phyloP scores from a whole-genome alignment of 2,888 invertebrate species.

The Thera obeliscata region DNA sequence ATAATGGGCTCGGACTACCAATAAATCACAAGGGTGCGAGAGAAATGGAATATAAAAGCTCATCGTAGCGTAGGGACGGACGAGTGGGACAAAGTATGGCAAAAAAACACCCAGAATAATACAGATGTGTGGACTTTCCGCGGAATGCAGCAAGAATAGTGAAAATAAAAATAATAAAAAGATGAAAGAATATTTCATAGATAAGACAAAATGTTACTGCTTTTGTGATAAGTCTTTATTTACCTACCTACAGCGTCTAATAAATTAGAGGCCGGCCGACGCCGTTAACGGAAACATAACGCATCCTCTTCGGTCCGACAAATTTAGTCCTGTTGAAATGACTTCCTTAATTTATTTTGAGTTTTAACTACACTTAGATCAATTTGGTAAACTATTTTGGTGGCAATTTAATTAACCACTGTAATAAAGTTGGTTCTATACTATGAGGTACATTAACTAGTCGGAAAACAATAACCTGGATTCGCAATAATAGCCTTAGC shows the following conservation, averaged over 20 bases:
- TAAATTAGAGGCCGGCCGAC: slow-evolving; percentile 47
- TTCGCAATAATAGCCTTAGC: background rate
- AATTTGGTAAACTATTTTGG: slow-evolving; percentile 33
- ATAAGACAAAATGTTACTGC: slow-evolving; percentile 1
- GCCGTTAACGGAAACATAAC: slow-evolving; percentile 64
- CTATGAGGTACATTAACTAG: background rate
- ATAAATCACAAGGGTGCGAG: slow-evolving; percentile 76
- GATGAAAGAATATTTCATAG: background rate
- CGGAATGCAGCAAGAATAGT: slow-evolving; percentile 31
- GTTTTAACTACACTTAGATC: slow-evolving; percentile 40
- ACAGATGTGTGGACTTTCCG: slow-evolving; percentile 36
- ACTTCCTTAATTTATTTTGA: slow-evolving; percentile 56
- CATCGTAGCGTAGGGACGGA: slow-evolving; percentile 38
- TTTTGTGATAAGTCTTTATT: slow-evolving; percentile 32
- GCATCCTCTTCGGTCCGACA: slow-evolving; percentile 63
- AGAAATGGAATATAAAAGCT: slow-evolving; percentile 55
- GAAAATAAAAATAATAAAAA: slow-evolving; percentile 9
- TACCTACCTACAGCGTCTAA: slow-evolving; percentile 46
- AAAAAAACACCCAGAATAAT: slow-evolving; percentile 61
- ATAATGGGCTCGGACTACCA: slow-evolving; percentile 61
- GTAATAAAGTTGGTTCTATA: background rate
- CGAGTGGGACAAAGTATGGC: slow-evolving; percentile 58
- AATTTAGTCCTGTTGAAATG: slow-evolving; percentile 69
- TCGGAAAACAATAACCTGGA: background rate
- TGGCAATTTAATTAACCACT: slow-evolving; percentile 19